Conservation (phyloP, 2,113 vertebrate species). For the Pitta sordida region DNA sequence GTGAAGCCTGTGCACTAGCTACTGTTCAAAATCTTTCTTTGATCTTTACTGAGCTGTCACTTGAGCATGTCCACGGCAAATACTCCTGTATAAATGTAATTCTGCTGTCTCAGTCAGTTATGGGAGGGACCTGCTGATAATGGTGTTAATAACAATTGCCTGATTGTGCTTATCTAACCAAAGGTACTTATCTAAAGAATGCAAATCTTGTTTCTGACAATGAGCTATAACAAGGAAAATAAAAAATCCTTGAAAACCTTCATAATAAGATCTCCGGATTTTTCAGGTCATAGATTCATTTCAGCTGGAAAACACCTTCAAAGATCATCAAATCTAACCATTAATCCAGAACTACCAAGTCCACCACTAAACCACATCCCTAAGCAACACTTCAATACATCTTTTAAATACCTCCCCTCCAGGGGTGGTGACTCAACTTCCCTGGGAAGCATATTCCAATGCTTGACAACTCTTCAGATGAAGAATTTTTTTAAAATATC, state of each 20-base stretch:
- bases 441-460: neutral
- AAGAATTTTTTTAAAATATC: neutral
- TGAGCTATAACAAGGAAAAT: neutral
- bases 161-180: neutral
- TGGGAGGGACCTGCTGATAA: neutral
- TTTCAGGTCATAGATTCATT: neutral
- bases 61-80: neutral
- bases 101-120: neutral
- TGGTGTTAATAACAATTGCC: neutral
- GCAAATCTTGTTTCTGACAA: neutral
- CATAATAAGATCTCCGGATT: neutral
- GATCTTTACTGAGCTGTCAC: neutral
- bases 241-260: neutral
- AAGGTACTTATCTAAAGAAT: neutral
- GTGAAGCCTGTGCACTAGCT: neutral
- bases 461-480: neutral
- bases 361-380: neutral
- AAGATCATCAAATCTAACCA: neutral
- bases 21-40: neutral
- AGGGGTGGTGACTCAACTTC: neutral
- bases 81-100: neutral
- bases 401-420: neutral
- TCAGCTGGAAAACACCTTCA: neutral
- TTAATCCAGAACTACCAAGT: neutral
- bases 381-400: fast-evolving